Base-by-base conservation (phyloP, 2,797 vertebrate species). In the Peromyscus aztecus region DNA sequence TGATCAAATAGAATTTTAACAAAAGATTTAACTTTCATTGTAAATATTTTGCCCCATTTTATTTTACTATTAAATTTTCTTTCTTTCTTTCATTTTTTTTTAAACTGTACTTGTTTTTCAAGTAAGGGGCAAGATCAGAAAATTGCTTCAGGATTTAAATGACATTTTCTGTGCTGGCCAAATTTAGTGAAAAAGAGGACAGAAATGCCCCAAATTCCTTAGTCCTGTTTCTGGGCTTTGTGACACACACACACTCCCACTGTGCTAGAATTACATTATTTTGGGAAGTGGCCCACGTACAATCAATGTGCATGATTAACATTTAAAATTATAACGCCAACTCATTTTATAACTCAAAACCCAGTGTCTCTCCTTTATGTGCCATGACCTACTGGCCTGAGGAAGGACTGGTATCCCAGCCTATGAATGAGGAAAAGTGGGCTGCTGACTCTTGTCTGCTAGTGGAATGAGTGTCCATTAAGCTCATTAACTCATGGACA, bases 401-500 rank as follows among this genome's bases (percentile, higher is more conserved):
- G 55, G n/a, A n/a, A 85, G 0, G 21, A 2, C 37, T 0, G 0
- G 23, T 61, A 77, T 57, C 59, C 19, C 14, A 61, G 55, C 2
- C 16, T 10, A 2, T 8, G 23, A 12, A 75, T 40, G 59, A 85
- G 43, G 52, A 76, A 29, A 46, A 29, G 4, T 2, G 1, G 34
- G 89, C 40, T 52, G 6, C 43, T 90, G 75, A 52, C 71, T 94
- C 83, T 87, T 82, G 37, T 97, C n/a, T 75, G 90, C 24, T 82
- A 94, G 84, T 29, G 24, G 59, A 97, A 95, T 82, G 80, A 95
- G 19, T 73, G 83, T 85, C 86, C 95, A 96, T 96, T 91, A 34
- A 0, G 2, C 86, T 98, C 97, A 98, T 98, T 98, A 98, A 98
- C 97, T 98, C 98, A 78, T 86, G 92, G 98, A 34, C 92, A 91